These are phyloP conservation scores for Euleptes europaea DNA, from an alignment of 2,113 vertebrate genomes.

Conservation along the genomic window DNA sequence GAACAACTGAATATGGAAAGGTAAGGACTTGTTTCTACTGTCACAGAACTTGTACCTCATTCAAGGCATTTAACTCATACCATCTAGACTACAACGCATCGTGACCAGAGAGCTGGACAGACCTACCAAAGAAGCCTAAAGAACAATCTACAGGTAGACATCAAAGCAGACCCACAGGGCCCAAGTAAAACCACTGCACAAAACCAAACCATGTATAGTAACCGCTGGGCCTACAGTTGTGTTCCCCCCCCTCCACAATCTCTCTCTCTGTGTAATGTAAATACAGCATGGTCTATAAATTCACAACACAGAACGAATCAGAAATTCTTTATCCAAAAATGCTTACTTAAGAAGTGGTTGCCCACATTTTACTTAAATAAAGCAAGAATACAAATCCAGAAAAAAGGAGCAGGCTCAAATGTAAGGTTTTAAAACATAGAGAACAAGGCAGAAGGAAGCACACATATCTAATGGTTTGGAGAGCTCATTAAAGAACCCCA, in stretches of 20 bases:
- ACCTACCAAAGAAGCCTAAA: background rate
- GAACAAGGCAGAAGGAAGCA: background rate
- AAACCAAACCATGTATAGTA: background rate
- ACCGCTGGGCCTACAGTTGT: background rate
- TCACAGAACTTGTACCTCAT: background rate
- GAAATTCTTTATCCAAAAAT: background rate
- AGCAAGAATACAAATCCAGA: background rate
- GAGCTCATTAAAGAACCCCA: slow-evolving; percentile 59
- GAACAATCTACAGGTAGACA: background rate
- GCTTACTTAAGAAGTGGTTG: background rate
- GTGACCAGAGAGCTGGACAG: too few relatives aligned
- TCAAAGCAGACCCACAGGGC: slow-evolving; percentile 12
- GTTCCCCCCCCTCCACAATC: too few relatives aligned
- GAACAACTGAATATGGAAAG: background rate
- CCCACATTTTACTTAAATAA: background rate
- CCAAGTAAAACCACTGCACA: background rate
- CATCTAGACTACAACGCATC: background rate
- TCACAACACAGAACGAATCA: background rate
- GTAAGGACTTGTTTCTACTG: background rate
- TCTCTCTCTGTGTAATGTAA: background rate
- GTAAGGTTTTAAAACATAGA: background rate
- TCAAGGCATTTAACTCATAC: background rate
- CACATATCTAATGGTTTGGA: background rate
- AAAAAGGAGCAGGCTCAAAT: background rate
- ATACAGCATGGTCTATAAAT: background rate